phyloP scores from a whole-genome alignment of 2,888 invertebrate species.

The Tiliacea citrago region DNA sequence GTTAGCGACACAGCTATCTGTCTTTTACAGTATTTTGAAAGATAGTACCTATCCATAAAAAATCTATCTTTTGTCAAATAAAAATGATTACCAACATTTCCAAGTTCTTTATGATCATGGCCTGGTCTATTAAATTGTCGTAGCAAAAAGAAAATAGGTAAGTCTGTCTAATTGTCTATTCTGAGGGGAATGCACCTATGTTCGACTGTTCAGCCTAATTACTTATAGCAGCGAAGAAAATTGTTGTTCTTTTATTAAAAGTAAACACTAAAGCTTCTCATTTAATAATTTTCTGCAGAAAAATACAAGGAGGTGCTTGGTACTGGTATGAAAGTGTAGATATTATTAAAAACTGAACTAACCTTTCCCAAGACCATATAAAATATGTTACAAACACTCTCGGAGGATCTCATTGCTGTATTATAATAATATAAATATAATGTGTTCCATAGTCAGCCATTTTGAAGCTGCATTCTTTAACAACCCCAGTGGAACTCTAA shows the following conservation, averaged over 20 bases:
- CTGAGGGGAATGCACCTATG: neutral
- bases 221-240: neutral
- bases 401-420: slow-evolving; percentile 14
- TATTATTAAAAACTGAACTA: neutral
- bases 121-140: neutral
- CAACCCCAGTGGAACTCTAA: slow-evolving; percentile 34
- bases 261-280: too few species aligned
- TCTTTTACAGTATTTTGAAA: too few species aligned
- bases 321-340: neutral
- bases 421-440: slow-evolving; percentile 19
- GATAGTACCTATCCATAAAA: too few species aligned
- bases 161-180: neutral
- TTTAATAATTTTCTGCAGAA: neutral
- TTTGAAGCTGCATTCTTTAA: slow-evolving; percentile 28
- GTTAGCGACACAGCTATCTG: too few species aligned
- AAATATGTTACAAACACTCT: slow-evolving; percentile 12
- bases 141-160: neutral
- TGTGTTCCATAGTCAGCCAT: slow-evolving; percentile 20
- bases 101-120: neutral
- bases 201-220: neutral
- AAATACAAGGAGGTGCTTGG: neutral
- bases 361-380: slow-evolving; percentile 4
- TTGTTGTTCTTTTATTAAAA: neutral
- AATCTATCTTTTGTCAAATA: too few species aligned
- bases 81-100: too few species aligned